Evolutionary conservation across 2,888 invertebrate species (phyloP).

Genomic region (Hyles lineata): DNA sequence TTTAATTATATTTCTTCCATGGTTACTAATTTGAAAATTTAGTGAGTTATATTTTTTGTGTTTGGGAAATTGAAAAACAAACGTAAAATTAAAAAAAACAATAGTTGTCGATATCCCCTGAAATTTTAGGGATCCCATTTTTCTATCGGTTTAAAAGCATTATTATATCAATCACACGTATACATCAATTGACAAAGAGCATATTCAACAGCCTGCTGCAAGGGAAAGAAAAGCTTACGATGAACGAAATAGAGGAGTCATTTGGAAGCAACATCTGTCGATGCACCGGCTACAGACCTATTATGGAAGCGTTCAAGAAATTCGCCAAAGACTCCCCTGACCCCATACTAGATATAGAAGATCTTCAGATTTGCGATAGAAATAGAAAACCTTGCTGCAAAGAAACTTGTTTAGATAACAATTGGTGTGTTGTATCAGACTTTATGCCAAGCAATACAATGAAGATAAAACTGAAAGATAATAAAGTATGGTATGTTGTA

Average conservation of each 20-base stretch:
- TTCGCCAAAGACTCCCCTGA: constrained; percentile 77
- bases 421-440: constrained; percentile 41
- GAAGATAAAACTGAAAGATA: constrained; percentile 52
- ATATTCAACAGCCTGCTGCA: constrained; percentile 66
- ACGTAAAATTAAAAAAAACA: no score
- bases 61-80: no score
- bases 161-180: no score
- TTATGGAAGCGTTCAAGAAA: constrained; percentile 86
- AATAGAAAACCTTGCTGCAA: constrained; percentile 40
- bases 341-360: constrained; percentile 58
- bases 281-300: constrained; percentile 89
- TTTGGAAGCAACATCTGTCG: constrained; percentile 90
- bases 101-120: no score
- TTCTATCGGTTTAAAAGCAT: no score
- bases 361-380: constrained; percentile 48
- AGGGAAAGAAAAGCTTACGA: constrained; percentile 74
- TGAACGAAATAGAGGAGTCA: constrained; percentile 87
- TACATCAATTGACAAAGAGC: no score
- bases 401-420: constrained; percentile 37
- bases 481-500: constrained; percentile 82
- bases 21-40: no score
- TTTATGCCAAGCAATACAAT: constrained; percentile 29
- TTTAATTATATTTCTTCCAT: no score
- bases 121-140: no score
- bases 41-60: no score